Conservation (phyloP, 2,797 vertebrate species). For the Diplodus puntazzo region DNA sequence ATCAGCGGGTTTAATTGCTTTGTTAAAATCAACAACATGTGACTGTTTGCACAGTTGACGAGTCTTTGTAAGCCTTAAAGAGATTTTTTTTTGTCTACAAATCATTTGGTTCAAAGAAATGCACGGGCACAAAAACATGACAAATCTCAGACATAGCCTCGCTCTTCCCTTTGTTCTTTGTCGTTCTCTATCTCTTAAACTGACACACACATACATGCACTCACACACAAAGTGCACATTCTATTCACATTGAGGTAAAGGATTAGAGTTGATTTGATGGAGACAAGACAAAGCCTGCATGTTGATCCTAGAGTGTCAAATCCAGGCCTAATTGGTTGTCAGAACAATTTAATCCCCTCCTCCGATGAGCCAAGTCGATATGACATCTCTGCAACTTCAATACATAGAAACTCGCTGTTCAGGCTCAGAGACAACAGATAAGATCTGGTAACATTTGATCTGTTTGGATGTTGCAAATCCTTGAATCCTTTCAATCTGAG, state of each 20-base stretch:
- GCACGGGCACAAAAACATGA: constrained; percentile 22
- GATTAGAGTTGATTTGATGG: constrained; percentile 72
- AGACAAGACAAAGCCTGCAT: constrained; percentile 63
- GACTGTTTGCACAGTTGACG: constrained; percentile 34
- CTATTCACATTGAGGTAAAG: constrained; percentile 53
- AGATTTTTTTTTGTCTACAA: constrained; percentile 31
- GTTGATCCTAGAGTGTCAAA: constrained; percentile 69
- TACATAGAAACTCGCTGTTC: constrained; percentile 27
- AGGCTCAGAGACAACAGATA: constrained; percentile 40
- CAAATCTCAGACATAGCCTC: constrained; percentile 22
- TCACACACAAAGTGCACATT: constrained; percentile 34
- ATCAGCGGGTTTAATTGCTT: constrained; percentile 37
- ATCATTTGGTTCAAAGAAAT: constrained; percentile 31
- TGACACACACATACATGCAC: background rate
- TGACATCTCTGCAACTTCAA: constrained; percentile 64
- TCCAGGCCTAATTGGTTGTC: constrained; percentile 81
- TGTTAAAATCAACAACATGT: constrained; percentile 43
- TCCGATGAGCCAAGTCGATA: constrained; percentile 55
- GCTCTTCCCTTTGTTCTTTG: constrained; percentile 28
- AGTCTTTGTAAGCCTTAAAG: constrained; percentile 28
- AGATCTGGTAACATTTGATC: constrained; percentile 48
- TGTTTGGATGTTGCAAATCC: constrained; percentile 49
- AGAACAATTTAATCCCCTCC: constrained; percentile 74
- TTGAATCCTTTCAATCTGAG: constrained; percentile 18
- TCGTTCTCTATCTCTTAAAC: constrained; percentile 14